phyloP scores from a whole-genome alignment of 2,888 invertebrate species.

The Sericinus montela region DNA sequence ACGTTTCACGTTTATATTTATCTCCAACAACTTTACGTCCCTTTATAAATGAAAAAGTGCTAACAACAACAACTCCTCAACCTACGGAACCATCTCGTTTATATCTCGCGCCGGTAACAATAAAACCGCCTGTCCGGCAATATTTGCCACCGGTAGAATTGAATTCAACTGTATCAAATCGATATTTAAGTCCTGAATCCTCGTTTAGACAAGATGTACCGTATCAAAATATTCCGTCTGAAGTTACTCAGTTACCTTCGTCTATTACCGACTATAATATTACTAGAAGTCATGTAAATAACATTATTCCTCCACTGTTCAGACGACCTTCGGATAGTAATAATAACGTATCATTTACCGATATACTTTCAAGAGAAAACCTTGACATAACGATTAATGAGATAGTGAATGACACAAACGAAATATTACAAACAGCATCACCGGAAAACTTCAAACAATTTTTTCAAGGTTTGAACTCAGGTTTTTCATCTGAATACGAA shows the following conservation, averaged over 20 bases:
- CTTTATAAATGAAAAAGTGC: constrained; percentile 36
- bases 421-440: constrained; percentile 47
- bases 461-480: constrained; percentile 36
- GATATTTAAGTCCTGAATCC: constrained; percentile 45
- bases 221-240: constrained; percentile 40
- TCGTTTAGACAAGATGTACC: constrained; percentile 31
- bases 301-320: constrained; percentile 34
- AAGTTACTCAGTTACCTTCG: constrained; percentile 34
- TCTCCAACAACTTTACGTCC: constrained; percentile 38
- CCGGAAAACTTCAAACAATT: constrained; percentile 42
- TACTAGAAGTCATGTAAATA: constrained; percentile 26
- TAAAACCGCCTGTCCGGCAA: constrained; percentile 45
- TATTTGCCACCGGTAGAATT: constrained; percentile 50
- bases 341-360: constrained; percentile 60
- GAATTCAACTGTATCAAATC: constrained; percentile 37
- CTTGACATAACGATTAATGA: constrained; percentile 59
- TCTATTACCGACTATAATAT: constrained; percentile 16
- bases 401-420: constrained; percentile 60
- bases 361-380: constrained; percentile 65
- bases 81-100: constrained; percentile 46
- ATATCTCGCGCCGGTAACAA: constrained; percentile 54
- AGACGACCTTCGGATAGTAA: constrained; percentile 38
- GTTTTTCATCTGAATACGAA: constrained; percentile 32
- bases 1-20: constrained; percentile 36
- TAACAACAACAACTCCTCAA: constrained; percentile 34